Conservation (phyloP, 2,113 vertebrate species). For the Scomber colias region DNA sequence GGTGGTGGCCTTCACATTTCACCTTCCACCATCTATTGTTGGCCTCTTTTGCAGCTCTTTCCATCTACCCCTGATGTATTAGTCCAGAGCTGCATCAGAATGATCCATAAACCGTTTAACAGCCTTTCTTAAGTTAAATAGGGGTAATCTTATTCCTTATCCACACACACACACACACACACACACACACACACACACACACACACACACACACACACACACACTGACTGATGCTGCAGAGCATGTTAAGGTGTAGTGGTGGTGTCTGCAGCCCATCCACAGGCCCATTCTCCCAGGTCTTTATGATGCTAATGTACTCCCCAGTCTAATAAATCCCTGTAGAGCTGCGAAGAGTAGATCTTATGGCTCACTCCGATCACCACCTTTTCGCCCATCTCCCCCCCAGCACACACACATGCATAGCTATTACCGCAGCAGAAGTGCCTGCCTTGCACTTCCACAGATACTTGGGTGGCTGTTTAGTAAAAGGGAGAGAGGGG, state of each 20-base stretch:
- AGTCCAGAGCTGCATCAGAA: constrained; percentile 57
- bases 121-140: constrained; percentile 81
- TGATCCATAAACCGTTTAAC: constrained; percentile 83
- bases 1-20: constrained; percentile 16
- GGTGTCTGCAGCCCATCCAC: constrained; percentile 76
- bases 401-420: constrained; percentile 46
- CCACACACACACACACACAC: constrained; percentile 41
- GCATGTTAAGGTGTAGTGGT: constrained; percentile 74
- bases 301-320: constrained; percentile 89
- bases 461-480: constrained; percentile 77
- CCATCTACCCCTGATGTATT: constrained; percentile 70
- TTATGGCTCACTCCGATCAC: constrained; percentile 81
- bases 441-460: constrained; percentile 82
- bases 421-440: constrained; percentile 73
- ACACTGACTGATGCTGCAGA: constrained; percentile 56
- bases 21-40: constrained; percentile 27
- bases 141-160: constrained; percentile 80
- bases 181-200: constrained; percentile 50
- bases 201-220: constrained; percentile 38
- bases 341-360: constrained; percentile 84
- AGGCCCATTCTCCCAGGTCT: constrained; percentile 82
- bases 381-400: constrained; percentile 64
- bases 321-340: constrained; percentile 87
- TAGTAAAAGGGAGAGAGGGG: constrained; percentile 53
- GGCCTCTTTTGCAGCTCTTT: constrained; percentile 28